phyloP scores from a whole-genome alignment of 2,797 vertebrate species.

The Menidia menidia region DNA sequence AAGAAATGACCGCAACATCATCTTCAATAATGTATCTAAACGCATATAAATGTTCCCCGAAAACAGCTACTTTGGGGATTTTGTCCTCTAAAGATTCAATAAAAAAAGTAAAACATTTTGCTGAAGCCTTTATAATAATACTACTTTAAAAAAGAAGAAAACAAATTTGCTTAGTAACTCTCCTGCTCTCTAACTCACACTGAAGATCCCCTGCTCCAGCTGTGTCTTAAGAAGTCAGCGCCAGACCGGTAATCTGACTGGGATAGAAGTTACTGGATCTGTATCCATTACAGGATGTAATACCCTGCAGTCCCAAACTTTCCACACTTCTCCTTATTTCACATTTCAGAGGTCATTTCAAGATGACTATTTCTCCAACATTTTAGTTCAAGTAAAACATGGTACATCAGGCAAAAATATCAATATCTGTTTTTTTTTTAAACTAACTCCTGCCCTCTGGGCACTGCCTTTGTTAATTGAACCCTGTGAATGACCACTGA shows the following conservation, averaged over 20 bases:
- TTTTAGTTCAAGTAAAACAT: constrained; percentile 12
- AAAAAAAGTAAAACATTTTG: constrained; percentile 1
- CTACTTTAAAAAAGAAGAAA: background rate
- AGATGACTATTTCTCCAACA: constrained; percentile 19
- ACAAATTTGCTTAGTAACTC: constrained; percentile 3
- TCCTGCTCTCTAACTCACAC: constrained; percentile 3
- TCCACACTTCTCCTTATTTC: constrained; percentile 55
- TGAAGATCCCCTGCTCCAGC: constrained; percentile 64
- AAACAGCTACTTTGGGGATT: background rate
- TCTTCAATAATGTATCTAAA: background rate
- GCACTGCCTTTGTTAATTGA: constrained; percentile 18
- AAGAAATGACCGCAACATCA: constrained; percentile 1
- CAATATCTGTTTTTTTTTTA: constrained; percentile 27
- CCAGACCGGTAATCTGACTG: constrained; percentile 73
- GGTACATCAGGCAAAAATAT: constrained; percentile 22
- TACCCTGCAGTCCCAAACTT: constrained; percentile 59
- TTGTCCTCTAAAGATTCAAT: background rate
- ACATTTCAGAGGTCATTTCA: constrained; percentile 60
- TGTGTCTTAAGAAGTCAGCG: constrained; percentile 73
- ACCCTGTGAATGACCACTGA: background rate
- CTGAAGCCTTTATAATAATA: constrained; percentile 3
- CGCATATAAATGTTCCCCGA: background rate
- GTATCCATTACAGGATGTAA: constrained; percentile 75
- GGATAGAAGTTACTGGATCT: constrained; percentile 69
- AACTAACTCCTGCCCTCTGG: background rate